Conservation (phyloP, 2,113 vertebrate genomes). For the Sporophila hypoxantha region DNA sequence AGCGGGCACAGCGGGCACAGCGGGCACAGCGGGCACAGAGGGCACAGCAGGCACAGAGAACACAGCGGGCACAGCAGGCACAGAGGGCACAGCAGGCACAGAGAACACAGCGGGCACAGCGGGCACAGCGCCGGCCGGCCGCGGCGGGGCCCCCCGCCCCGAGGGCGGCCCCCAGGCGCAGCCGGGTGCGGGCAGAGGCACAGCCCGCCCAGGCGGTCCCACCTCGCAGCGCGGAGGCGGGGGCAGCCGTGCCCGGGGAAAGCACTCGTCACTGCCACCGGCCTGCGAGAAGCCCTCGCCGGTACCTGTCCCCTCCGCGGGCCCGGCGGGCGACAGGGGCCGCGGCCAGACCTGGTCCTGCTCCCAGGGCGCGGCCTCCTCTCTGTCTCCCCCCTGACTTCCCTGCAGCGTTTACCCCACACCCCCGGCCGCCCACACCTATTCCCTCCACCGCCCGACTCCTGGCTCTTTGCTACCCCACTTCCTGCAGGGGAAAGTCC, state of each 20-base stretch:
- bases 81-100: neutral
- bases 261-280: neutral
- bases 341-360: neutral
- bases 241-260: neutral
- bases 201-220: neutral
- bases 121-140: neutral
- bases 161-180: neutral
- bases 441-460: neutral
- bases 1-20: neutral
- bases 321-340: no score
- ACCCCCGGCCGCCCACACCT: rapidly evolving
- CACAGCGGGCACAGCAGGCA: neutral
- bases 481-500: neutral
- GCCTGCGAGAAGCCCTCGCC: no score
- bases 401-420: neutral
- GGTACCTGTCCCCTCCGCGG: neutral
- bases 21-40: neutral
- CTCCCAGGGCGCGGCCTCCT: neutral
- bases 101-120: no score
- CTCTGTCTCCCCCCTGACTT: neutral
- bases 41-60: neutral
- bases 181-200: neutral
- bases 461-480: neutral
- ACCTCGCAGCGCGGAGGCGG: neutral
- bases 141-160: neutral